Base-by-base conservation (phyloP, 1,140 invertebrate genomes). In the Dufourea novaeangliae region DNA sequence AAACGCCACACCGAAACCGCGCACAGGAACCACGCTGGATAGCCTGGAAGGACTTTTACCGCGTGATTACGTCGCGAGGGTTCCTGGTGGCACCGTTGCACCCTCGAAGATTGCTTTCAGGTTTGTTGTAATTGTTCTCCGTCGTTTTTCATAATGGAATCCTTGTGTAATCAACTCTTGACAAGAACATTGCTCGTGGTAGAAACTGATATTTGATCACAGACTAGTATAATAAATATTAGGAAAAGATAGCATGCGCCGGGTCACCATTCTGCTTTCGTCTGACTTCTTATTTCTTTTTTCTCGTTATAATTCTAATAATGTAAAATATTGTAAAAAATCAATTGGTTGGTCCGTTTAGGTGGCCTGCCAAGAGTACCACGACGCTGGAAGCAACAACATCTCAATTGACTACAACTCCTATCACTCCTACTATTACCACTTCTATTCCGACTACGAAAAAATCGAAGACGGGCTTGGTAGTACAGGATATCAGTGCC, bases 401-500 rank as follows among this genome's bases (percentile, higher is more conserved):
- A n/a, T 79, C 39, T 46, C 68, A 72, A 27, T 8, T 8, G 61
- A n/a, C n/a, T n/a, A n/a, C n/a, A n/a, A n/a, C 37, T 14, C 46
- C 41, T 39, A 77, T 39, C 6, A 78, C 54, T 34, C 22, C 59
- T 32, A 57, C 46, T 1, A 46, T 62, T 12, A 67, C 70, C 27
- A 25, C 54, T 4, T 25, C 70, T 0, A 54, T 64, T 20, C 27
- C 25, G 7, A 75, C 54, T 14, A 69, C 57, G 10, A 79, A 61
- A 0, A 86, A 71, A 29, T n/a, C 56, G 8, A 88, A 86, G 59
- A 25, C 50, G 1, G 76, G 77, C 14, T 44, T 79, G 46, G 62
- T 74, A 8, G 80, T 87, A 0, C 88, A 95, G 82, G 94, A 95
- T 82, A 92, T 95, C 69, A 94, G 93, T 34, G 92, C 94, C 11